phyloP scores from a whole-genome alignment of 2,113 vertebrate species.

The Rhinogobius similis region DNA sequence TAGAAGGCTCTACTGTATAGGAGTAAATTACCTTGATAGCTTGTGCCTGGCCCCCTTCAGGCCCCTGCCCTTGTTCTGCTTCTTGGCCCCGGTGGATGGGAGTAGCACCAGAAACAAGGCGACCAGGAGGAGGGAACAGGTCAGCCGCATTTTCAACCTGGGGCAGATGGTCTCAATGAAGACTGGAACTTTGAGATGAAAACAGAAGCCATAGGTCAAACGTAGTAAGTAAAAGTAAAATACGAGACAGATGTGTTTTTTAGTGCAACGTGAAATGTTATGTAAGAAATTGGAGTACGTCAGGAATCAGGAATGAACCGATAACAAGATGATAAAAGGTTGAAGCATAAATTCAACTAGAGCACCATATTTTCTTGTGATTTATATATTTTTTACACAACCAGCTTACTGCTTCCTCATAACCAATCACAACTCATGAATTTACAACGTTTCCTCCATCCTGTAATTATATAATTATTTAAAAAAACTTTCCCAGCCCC shows the following conservation, averaged over 20 bases:
- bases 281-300: conserved; percentile 8
- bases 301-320: conserved; percentile 16
- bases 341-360: neutral
- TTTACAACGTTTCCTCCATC: too few relatives aligned
- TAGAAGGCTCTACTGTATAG: neutral
- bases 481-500: neutral
- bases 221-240: conserved; percentile 36
- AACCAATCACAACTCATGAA: too few relatives aligned
- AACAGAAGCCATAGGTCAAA: conserved; percentile 37
- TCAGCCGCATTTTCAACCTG: conserved; percentile 55
- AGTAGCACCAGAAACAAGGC: conserved; percentile 81
- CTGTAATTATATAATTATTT: too few relatives aligned
- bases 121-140: conserved; percentile 68
- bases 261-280: conserved; percentile 20
- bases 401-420: too few relatives aligned
- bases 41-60: conserved; percentile 57
- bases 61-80: conserved; percentile 54
- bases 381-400: too few relatives aligned
- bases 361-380: neutral
- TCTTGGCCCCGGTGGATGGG: conserved; percentile 75
- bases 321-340: neutral
- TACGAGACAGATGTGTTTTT: conserved; percentile 47
- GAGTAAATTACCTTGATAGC: conserved; percentile 24
- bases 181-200: conserved; percentile 27
- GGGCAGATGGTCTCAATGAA: conserved; percentile 21